Percentiles rank a stretch among this genome's conserved stretches.
phyloP scores from a whole-genome alignment of 92 coral and sea anemone species.

The Porites rus region DNA sequence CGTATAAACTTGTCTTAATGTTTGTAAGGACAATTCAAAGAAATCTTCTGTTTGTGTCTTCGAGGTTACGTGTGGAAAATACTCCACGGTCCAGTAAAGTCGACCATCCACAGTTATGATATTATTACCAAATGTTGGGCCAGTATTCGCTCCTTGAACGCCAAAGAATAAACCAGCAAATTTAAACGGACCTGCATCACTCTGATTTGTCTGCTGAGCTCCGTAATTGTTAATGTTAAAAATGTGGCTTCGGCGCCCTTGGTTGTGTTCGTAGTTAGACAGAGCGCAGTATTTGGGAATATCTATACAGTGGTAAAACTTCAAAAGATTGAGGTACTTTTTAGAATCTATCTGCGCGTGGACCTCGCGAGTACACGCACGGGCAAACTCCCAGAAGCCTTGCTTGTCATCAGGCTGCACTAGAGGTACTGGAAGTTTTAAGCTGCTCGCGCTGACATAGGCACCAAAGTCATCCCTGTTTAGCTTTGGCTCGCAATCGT shows the following conservation, averaged over 20 bases:
- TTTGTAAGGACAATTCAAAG: conserved; percentile 52
- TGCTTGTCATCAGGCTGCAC: not conserved
- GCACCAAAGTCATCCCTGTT: conserved; percentile 46
- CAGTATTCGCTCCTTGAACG: conserved; percentile 45
- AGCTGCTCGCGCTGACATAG: conserved; percentile 24
- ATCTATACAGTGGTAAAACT: conserved; percentile 37
- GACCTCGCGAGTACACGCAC: conserved; percentile 51
- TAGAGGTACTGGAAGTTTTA: conserved; percentile 26
- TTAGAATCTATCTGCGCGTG: conserved; percentile 48
- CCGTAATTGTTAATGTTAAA: conserved; percentile 41
- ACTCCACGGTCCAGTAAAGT: conserved; percentile 69
- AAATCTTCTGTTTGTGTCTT: conserved; percentile 61
- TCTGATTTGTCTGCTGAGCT: conserved; percentile 9
- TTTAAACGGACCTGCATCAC: not conserved
- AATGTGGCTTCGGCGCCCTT: conserved; percentile 37
- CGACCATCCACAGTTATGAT: conserved; percentile 67
- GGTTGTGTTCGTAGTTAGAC: conserved; percentile 31
- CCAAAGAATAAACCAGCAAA: conserved; percentile 46
- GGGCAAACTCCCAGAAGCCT: conserved; percentile 53
- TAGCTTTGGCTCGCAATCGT: too few relatives aligned
- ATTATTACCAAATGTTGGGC: conserved; percentile 57
- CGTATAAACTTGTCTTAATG: conserved; percentile 34
- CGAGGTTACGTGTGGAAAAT: conserved; percentile 62
- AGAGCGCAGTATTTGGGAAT: conserved; percentile 26
- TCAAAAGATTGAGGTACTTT: conserved; percentile 23